Base-by-base conservation (phyloP, 2,113 vertebrate species). In the Nibea coibor region DNA sequence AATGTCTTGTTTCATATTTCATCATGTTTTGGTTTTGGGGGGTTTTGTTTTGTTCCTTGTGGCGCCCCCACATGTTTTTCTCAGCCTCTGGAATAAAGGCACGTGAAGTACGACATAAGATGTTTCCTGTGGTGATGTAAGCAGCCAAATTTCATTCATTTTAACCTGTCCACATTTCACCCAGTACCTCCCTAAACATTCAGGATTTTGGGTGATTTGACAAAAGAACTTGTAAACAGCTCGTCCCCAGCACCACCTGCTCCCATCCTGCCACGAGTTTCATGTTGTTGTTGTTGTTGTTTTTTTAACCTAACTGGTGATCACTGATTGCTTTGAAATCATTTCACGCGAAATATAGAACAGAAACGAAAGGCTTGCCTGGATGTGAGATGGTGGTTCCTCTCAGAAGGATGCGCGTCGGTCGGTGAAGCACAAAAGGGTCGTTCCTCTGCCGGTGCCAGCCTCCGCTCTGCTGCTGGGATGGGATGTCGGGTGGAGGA, bases 391-490 rank as follows among this genome's bases (percentile, higher is more conserved):
- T 58, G 81, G 10, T 28, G 75, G 31, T 74, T 28, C 56, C 57
- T 56, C 70, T 72, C 63, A 51, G 81, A 78, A 76, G 63, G 81
- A 83, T 67, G 86, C 76, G 75, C 66, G 53, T 78, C 39, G 50
- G 71, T 43, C 26, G 84, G 69, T 75, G 91, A 78, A 75, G 81
- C 85, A 88, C 88, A 90, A 91, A 39, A 87, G 75, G 86, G 81
- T 89, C 69, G 83, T 26, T 88, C 78, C 43, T 80, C 58, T 42
- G 66, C 43, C 35, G 75, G 80, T 81, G 76, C 17, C 87, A 80
- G 87, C 72, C 87, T 87, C 75, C 56, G 63, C 58, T 87, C 80
- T 72, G 72, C 70, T 81, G 76, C 28, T 78, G 24, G 72, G 80
- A 72, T 84, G 51, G 53, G n/a, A 22, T 4, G 69, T 45, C 12